A percentile compares a stretch with the other conserved stretches of the same genome.
phyloP scores from a whole-genome alignment of 2,113 vertebrate genomes.

The Tenrec ecaudatus region DNA sequence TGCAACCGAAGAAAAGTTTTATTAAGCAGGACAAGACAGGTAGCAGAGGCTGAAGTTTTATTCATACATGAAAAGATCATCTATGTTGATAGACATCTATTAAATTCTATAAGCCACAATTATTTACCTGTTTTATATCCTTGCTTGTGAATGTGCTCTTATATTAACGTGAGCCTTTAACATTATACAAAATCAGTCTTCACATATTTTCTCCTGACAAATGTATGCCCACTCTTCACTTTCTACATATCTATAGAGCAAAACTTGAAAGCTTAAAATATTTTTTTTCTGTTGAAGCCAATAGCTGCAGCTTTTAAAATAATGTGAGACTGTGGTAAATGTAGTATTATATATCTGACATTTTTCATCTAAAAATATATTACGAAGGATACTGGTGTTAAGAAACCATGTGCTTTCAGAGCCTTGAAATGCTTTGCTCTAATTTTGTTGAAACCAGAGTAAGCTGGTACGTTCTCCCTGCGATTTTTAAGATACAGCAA shows the following conservation, averaged over 20 bases:
- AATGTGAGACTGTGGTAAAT: slow-evolving; percentile 84
- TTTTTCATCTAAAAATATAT: slow-evolving; percentile 86
- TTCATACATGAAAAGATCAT: slow-evolving; percentile 42
- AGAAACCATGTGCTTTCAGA: slow-evolving; percentile 87
- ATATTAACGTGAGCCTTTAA: slow-evolving; percentile 72
- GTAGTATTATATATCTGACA: slow-evolving; percentile 84
- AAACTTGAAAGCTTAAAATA: slow-evolving; percentile 78
- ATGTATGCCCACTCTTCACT: slow-evolving; percentile 68
- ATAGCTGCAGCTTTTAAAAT: slow-evolving; percentile 83
- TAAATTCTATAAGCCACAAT: slow-evolving; percentile 54
- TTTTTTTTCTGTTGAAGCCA: slow-evolving; percentile 75
- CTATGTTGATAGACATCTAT: slow-evolving; percentile 63
- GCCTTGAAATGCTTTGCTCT: slow-evolving; percentile 80
- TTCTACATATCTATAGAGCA: slow-evolving; percentile 73
- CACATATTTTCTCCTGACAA: slow-evolving; percentile 61
- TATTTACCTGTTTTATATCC: slow-evolving; percentile 62
- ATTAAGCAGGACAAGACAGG: slow-evolving; percentile 68
- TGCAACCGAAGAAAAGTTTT: slow-evolving; percentile 76
- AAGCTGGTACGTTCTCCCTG: slow-evolving; percentile 73
- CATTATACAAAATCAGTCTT: slow-evolving; percentile 59
- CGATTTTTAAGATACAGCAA: slow-evolving; percentile 81
- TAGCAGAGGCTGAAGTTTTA: slow-evolving; percentile 57
- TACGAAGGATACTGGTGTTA: slow-evolving; percentile 84
- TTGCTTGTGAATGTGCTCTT: slow-evolving; percentile 59
- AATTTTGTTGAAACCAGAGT: slow-evolving; percentile 84